A percentile compares a stretch with the other conserved stretches of the same genome.
Evolutionary conservation across 2,797 vertebrate species (phyloP).

Genomic region (Myotis myotis): DNA sequence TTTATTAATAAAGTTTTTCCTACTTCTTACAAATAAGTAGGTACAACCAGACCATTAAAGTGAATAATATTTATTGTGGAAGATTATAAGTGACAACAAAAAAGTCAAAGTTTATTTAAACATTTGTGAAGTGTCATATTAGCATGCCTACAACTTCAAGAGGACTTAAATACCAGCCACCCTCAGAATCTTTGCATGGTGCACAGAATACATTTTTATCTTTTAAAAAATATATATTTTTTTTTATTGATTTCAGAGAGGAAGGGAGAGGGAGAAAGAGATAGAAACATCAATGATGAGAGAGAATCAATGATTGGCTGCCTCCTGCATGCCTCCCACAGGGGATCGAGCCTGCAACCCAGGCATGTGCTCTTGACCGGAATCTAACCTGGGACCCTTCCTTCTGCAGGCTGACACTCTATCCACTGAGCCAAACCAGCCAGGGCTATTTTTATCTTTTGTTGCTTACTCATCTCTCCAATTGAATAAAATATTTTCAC

Average conservation of each 20-base stretch:
- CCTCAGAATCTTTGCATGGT: not conserved
- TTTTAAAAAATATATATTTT: not conserved
- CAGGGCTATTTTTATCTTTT: not conserved
- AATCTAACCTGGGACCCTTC: too few species aligned
- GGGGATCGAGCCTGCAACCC: too few species aligned
- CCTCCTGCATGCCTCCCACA: too few species aligned
- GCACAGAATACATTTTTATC: not conserved
- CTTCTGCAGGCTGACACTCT: too few species aligned
- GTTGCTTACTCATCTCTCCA: not conserved
- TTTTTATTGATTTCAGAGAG: too few species aligned
- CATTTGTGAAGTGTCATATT: not conserved
- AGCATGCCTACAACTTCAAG: not conserved
- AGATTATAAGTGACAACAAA: not conserved
- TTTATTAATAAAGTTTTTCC: not conserved
- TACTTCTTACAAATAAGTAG: not conserved
- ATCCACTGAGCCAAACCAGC: too few species aligned
- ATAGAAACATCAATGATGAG: too few species aligned
- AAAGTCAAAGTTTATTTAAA: slow-evolving; percentile 5
- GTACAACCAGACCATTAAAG: not conserved
- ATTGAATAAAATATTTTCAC: not conserved
- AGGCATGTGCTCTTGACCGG: too few species aligned
- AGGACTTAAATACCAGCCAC: not conserved
- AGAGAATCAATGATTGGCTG: too few species aligned
- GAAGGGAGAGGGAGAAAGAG: too few species aligned
- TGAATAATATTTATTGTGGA: not conserved